Percentiles rank a stretch among this genome's conserved stretches.
These are phyloP conservation scores for Canis aureus DNA, from an alignment of 2,113 vertebrate species.

Conservation along the genomic window DNA sequence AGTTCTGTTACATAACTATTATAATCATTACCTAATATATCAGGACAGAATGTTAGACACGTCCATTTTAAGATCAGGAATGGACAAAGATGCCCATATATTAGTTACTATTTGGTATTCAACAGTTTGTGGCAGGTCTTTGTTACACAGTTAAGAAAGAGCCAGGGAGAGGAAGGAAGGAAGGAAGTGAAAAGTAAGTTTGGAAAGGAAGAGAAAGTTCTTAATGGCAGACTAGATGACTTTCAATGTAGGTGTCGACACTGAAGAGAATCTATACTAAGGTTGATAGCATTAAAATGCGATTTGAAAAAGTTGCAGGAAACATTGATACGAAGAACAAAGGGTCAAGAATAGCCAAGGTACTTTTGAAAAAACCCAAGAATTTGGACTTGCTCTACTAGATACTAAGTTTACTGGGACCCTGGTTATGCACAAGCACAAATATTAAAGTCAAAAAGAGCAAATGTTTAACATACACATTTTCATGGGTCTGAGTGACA, in stretches of 20 bases:
- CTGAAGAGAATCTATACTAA: not conserved
- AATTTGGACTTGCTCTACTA: not conserved
- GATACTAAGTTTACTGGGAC: not conserved
- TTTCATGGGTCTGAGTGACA: not conserved
- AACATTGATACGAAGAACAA: not conserved
- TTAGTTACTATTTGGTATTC: not conserved
- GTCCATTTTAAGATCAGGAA: not conserved
- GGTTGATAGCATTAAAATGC: not conserved
- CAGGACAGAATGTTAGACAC: not conserved
- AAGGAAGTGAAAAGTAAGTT: not conserved
- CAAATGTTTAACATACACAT: not conserved
- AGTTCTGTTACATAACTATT: not conserved
- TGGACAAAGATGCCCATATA: not conserved
- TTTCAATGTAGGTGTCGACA: not conserved
- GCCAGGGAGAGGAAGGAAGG: not conserved
- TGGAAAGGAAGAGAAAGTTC: not conserved
- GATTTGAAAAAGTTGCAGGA: not conserved
- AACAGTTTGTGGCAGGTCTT: not conserved
- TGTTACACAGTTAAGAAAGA: not conserved
- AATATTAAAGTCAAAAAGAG: not conserved
- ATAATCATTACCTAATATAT: not conserved
- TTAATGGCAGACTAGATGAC: not conserved
- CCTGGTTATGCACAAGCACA: not conserved
- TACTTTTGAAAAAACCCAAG: not conserved
- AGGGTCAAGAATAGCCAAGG: not conserved